A percentile compares a stretch with the other conserved stretches of the same genome.
phyloP scores from a whole-genome alignment of 2,888 invertebrate species.

The Ophion ventricosus region DNA sequence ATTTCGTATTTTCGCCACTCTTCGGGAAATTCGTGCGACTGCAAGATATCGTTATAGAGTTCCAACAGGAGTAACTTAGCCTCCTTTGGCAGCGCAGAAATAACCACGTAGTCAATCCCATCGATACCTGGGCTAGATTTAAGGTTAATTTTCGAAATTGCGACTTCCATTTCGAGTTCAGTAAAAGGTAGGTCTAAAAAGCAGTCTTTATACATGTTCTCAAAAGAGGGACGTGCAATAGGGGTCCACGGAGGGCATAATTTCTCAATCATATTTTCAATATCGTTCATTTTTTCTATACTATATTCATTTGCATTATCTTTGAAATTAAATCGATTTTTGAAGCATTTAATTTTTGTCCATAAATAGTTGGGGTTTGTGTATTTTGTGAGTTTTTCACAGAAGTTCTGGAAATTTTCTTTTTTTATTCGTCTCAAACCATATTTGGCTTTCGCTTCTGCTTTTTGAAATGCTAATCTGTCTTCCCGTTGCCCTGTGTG shows the following conservation, averaged over 20 bases:
- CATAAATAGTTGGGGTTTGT: constrained; percentile 45
- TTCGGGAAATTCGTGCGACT: not conserved
- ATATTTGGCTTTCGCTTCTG: too few species aligned
- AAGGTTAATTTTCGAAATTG: constrained; percentile 36
- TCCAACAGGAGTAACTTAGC: constrained; percentile 15
- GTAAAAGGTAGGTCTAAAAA: constrained; percentile 40
- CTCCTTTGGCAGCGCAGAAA: constrained; percentile 11
- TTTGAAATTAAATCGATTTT: constrained; percentile 39
- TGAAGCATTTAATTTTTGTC: constrained; percentile 44
- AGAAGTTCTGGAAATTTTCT: constrained; percentile 31
- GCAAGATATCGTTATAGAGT: constrained; percentile 46
- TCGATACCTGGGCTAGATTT: constrained; percentile 53
- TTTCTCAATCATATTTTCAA: constrained; percentile 14
- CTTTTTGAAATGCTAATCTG: too few species aligned
- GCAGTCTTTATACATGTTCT: not conserved
- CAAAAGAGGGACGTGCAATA: constrained; percentile 13
- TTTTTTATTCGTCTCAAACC: constrained; percentile 35
- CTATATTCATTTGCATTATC: constrained; percentile 39
- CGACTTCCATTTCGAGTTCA: constrained; percentile 27
- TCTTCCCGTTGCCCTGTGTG: too few species aligned
- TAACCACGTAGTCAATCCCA: constrained; percentile 50
- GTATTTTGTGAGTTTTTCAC: constrained; percentile 24
- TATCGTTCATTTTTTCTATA: constrained; percentile 10
- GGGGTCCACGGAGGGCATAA: constrained; percentile 16
- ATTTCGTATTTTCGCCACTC: constrained; percentile 36